phyloP scores from a whole-genome alignment of 2,797 vertebrate species.

The Lacerta agilis region DNA sequence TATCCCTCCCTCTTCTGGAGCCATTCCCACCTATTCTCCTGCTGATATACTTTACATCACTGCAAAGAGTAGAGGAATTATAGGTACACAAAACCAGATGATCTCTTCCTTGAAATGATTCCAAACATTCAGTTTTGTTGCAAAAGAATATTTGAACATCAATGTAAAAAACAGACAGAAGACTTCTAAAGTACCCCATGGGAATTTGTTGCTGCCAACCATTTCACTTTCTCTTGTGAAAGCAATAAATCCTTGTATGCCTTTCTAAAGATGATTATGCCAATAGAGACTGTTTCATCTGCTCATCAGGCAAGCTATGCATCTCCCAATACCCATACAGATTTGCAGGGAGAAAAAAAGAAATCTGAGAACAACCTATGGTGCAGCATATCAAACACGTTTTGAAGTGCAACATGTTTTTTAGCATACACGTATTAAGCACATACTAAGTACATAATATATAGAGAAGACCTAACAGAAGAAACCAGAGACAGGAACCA shows the following conservation, averaged over 20 bases:
- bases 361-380: neutral
- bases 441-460: neutral
- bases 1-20: neutral
- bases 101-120: neutral
- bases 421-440: neutral
- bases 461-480: neutral
- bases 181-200: neutral
- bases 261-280: neutral
- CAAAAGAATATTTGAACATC: neutral
- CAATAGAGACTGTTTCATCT: neutral
- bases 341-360: neutral
- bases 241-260: neutral
- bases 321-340: neutral
- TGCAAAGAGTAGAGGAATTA: neutral
- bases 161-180: neutral
- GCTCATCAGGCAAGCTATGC: neutral
- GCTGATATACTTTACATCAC: neutral
- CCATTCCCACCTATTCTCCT: neutral
- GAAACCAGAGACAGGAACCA: neutral
- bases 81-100: neutral
- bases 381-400: neutral
- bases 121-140: neutral
- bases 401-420: neutral
- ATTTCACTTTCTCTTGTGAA: slow-evolving; percentile 22
- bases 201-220: neutral